Evolutionary conservation across 1,140 invertebrate genomes (phyloP), one percentile per base, ranked within the genome.

Genomic region (Hylaeus anthracinus): DNA sequence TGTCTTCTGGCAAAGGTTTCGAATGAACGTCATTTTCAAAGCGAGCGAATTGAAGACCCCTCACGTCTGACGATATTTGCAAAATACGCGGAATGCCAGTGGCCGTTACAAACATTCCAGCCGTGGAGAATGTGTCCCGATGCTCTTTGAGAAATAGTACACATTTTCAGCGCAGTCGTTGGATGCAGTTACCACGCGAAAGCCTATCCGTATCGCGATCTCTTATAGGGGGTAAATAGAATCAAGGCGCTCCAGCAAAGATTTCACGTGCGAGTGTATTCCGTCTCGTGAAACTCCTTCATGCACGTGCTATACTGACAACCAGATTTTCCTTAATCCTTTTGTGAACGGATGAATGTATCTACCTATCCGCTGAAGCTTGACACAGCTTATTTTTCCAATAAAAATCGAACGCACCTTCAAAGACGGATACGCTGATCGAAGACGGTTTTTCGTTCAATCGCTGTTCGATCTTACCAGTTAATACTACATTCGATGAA

Each of bases 311-410:
- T 26, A n/a, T 56, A 63, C 58, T 64, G 71, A 15, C 71, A 86
- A 86, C 81, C 77, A 61, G 81, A 86, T 86, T 86, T 26, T 86
- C 76, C 85, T 82, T 86, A 86, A 86, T 86, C 85, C 77, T 73
- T 71, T 72, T 81, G 58, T 83, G 79, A 84, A 56, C 85, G 80
- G 76, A 86, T 83, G 63, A 83, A 26, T 70, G 64, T 79, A 82
- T 72, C 72, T 56, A 76, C 61, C 73, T 75, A 78, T 79, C 75
- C 80, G 67, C 63, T 66, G 72, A 56, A 58, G 71, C 71, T 58
- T 69, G 45, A 60, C 75, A 67, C 72, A 67, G 81, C 84, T 86
- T 86, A 86, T 86, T 86, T 26, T 80, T 45, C 63, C 84, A 73
- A 86, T 86, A 84, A 86, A 86, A 86, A 86, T 85, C 70, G 72